Percentiles rank a stretch among this genome's conserved stretches.
Evolutionary conservation across 2,113 vertebrate species (phyloP).

Genomic region (Menidia beryllina): DNA sequence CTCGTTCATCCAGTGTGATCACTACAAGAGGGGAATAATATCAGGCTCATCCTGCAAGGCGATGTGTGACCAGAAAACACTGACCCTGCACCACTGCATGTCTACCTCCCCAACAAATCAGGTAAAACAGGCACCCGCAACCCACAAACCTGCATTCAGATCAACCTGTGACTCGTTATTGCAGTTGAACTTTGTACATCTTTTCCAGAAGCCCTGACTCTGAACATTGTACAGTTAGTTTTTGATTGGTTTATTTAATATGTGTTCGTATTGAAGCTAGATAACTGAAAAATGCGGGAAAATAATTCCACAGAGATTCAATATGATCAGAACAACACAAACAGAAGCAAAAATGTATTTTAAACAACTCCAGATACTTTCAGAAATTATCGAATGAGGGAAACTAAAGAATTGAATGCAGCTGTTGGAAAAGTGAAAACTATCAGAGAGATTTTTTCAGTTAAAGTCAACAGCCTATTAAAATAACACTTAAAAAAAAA

Average conservation of each 20-base stretch:
- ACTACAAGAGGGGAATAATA: conserved; percentile 95
- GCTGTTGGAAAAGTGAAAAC: too few relatives aligned
- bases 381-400: too few relatives aligned
- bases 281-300: too few relatives aligned
- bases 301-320: background rate
- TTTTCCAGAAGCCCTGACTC: background rate
- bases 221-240: background rate
- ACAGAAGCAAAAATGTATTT: too few relatives aligned
- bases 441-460: too few relatives aligned
- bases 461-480: too few relatives aligned
- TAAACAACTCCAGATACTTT: too few relatives aligned
- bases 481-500: too few relatives aligned
- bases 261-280: too few relatives aligned
- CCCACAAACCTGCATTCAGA: background rate
- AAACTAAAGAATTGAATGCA: too few relatives aligned
- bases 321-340: background rate
- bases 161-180: background rate
- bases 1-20: conserved; percentile 88
- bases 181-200: background rate
- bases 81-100: conserved; percentile 90
- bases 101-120: conserved; percentile 89
- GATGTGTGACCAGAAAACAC: conserved; percentile 87
- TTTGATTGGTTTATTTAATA: background rate
- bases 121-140: conserved; percentile 79
- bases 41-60: conserved; percentile 93